Percentiles rank a stretch among this genome's conserved stretches.
Evolutionary conservation across 2,888 invertebrate species (phyloP).

Genomic region (Pyralis farinalis): DNA sequence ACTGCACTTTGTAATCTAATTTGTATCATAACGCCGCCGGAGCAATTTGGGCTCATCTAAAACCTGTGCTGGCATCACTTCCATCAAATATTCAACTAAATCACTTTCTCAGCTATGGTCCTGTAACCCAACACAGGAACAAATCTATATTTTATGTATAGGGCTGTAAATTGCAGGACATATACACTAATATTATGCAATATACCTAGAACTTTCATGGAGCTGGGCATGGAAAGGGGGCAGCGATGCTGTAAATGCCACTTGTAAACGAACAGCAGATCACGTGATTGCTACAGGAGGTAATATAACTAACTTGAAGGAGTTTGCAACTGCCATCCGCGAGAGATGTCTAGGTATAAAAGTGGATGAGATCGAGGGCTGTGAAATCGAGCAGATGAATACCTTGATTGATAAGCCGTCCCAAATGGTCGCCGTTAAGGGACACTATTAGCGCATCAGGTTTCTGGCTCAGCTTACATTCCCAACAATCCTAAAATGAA

Average conservation of each 20-base stretch:
- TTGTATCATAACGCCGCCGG: background rate
- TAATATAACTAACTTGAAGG: background rate
- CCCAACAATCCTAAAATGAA: constrained; percentile 3
- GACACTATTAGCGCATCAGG: background rate
- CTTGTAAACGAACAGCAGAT: constrained; percentile 2
- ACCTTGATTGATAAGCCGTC: background rate
- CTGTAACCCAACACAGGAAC: constrained; percentile 38
- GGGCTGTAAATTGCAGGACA: constrained; percentile 24
- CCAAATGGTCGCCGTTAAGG: constrained; percentile 1
- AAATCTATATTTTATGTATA: constrained; percentile 35
- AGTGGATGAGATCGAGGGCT: background rate
- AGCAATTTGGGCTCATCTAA: constrained; percentile 1
- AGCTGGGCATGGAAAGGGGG: constrained; percentile 23
- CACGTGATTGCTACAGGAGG: background rate
- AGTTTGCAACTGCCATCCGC: background rate
- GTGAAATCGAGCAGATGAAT: background rate
- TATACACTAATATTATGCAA: constrained; percentile 24
- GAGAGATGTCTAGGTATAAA: constrained; percentile 1
- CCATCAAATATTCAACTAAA: background rate
- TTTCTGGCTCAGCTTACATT: background rate
- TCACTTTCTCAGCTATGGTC: constrained; percentile 41
- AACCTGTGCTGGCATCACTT: background rate
- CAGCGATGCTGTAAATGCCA: background rate
- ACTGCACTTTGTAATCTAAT: background rate
- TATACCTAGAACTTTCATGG: constrained; percentile 40